Evolutionary conservation across 2,113 vertebrate species (phyloP).

Genomic region (Cyanistes caeruleus): DNA sequence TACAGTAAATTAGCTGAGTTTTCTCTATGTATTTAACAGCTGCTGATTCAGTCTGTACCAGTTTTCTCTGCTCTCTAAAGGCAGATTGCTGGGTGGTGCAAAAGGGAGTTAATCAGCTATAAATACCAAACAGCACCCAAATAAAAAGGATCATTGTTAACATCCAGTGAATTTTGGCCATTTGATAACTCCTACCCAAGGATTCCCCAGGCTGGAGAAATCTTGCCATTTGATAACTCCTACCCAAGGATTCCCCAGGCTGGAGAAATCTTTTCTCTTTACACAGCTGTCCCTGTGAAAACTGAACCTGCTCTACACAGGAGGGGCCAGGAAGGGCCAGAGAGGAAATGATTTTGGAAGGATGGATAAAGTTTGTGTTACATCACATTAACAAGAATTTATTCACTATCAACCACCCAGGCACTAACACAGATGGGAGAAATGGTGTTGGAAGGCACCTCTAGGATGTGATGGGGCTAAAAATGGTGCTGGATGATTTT

Average conservation of each 20-base stretch:
- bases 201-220: background rate
- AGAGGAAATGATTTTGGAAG: background rate
- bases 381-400: background rate
- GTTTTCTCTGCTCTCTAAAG: conserved; percentile 59
- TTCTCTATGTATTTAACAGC: conserved; percentile 45
- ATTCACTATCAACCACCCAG: background rate
- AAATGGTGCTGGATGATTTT: background rate
- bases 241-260: background rate
- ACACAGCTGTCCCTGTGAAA: background rate
- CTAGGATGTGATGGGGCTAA: background rate
- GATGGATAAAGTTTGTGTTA: background rate
- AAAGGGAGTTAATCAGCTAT: conserved; percentile 75
- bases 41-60: conserved; percentile 56
- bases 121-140: conserved; percentile 74
- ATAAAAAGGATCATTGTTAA: conserved; percentile 72
- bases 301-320: background rate
- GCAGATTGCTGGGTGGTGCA: conserved; percentile 64
- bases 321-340: background rate
- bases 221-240: conserved; percentile 54
- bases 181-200: conserved; percentile 56
- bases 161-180: conserved; percentile 69
- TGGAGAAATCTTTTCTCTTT: conserved; percentile 12
- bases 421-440: background rate
- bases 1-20: conserved; percentile 37
- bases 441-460: background rate